Percentiles rank a stretch among this genome's conserved stretches.
Evolutionary conservation across 2,888 invertebrate species (phyloP).

Genomic region (Glomeris marginata): DNA sequence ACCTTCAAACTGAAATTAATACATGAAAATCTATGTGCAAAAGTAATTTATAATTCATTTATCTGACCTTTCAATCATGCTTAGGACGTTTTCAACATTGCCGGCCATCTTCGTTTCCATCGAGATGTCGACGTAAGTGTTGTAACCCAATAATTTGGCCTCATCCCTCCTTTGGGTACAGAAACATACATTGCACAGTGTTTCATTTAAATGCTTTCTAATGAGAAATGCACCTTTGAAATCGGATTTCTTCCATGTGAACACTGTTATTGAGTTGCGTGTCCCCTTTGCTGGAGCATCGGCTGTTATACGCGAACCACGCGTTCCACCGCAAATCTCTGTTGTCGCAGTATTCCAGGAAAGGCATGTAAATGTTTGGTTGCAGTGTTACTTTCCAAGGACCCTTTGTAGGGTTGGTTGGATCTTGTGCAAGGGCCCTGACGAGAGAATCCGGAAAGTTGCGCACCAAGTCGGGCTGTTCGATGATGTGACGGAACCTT

Average conservation of each 20-base stretch:
- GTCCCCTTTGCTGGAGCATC: slow-evolving; percentile 49
- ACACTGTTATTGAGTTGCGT: slow-evolving; percentile 45
- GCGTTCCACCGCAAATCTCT: slow-evolving; percentile 61
- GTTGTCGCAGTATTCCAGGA: slow-evolving; percentile 73
- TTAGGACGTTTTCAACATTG: slow-evolving; percentile 53
- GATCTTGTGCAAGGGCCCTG: slow-evolving; percentile 47
- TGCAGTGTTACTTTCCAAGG: slow-evolving; percentile 74
- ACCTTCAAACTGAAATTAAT: slow-evolving; percentile 19
- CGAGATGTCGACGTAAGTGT: slow-evolving; percentile 65
- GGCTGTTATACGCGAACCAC: slow-evolving; percentile 61
- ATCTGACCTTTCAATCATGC: slow-evolving; percentile 44
- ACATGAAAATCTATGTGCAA: too few relatives aligned
- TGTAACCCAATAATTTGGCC: slow-evolving; percentile 61
- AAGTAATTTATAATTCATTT: too few relatives aligned
- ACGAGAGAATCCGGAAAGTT: slow-evolving; percentile 58
- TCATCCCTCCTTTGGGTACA: slow-evolving; percentile 41
- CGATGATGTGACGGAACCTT: slow-evolving; percentile 49
- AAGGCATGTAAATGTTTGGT: slow-evolving; percentile 51
- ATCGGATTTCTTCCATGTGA: slow-evolving; percentile 61
- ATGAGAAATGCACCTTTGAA: slow-evolving; percentile 30
- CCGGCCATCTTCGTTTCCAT: slow-evolving; percentile 92
- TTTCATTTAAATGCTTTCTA: not conserved
- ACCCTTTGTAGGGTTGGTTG: slow-evolving; percentile 42
- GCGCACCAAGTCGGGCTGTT: slow-evolving; percentile 46
- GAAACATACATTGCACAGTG: not conserved